Evolutionary conservation across 92 coral and sea anemone genomes (phyloP).

Genomic region (Palythoa grandis): DNA sequence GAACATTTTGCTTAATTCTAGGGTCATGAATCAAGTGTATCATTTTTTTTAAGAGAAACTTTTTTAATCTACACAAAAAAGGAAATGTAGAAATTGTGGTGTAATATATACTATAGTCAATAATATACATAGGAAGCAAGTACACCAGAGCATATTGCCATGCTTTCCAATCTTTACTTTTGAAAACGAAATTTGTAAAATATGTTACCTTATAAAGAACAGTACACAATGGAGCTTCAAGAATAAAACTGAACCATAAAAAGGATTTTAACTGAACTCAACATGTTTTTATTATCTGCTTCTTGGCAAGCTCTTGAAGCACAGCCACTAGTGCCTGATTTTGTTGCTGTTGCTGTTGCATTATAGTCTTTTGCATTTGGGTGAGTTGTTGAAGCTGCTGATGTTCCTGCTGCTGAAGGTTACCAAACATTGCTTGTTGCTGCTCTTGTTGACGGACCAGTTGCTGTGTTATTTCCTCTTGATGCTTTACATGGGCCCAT

Average conservation of each 20-base stretch:
- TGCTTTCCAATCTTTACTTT: not conserved
- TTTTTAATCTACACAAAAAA: not conserved
- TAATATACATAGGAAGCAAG: not conserved
- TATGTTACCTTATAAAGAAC: not conserved
- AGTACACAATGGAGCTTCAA: not conserved
- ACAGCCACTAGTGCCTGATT: constrained; percentile 40
- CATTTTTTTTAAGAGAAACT: too few species aligned
- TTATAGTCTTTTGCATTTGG: constrained; percentile 52
- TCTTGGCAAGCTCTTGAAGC: constrained; percentile 51
- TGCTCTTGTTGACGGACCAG: constrained; percentile 50
- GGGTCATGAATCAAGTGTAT: too few species aligned
- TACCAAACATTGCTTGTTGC: constrained; percentile 47
- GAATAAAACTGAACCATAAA: not conserved
- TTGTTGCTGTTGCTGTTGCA: constrained; percentile 49
- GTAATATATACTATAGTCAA: not conserved
- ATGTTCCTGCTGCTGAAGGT: constrained; percentile 51
- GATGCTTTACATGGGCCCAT: constrained; percentile 47
- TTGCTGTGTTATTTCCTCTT: constrained; percentile 54
- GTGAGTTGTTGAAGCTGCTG: constrained; percentile 54
- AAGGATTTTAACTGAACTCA: not conserved
- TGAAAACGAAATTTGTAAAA: not conserved
- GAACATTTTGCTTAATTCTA: too few species aligned
- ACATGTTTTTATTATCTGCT: constrained; percentile 41
- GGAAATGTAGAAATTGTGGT: not conserved
- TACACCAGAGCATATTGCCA: not conserved